Evolutionary conservation across 2,113 vertebrate species (phyloP), one percentile per base, ranked within the genome.

Genomic region (Mus spicilegus): DNA sequence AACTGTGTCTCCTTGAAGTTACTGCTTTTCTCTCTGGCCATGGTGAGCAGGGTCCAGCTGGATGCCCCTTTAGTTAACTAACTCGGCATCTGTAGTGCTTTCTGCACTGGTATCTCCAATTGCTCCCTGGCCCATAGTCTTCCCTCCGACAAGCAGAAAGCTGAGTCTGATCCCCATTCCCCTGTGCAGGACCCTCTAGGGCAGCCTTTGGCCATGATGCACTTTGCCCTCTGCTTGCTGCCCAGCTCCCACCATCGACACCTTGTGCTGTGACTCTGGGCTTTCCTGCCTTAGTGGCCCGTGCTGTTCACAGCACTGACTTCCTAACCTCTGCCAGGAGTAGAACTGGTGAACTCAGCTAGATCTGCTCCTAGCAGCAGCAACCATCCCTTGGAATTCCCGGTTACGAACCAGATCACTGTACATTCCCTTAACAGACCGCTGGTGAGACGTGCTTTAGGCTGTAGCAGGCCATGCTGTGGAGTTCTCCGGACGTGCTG

Each of bases 401-500:
- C 17, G 49, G 26, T 49, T 28, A 39, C 0, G 65, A 67, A 67
- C 85, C 20, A 36, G 46, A 51, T 51, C 85, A 51, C 63, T 87
- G 65, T 87, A 30, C 63, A 12, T 24, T 81, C 0, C 86, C 92
- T 69, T 87, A 63, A 51, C 69, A 80, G 69, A 61, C 3, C 30
- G 84, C 61, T 46, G 82, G 30, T 5, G 19, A 84, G 22, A 28
- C 81, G 0, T 0, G 56, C 1, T 19, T 33, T 33, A 80, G 49
- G 24, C 58, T 10, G 58, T 42, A 85, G 58, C 0, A 0, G 1
- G 0, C 36, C 36, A 0, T 11, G 75, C 17, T 70, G 13, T 26
- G 0, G 28, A 30, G 51, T 30, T 54, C 61, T 56, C 67, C 3
- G 56, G 17, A 0, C 26, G 0, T 1, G 1, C 11, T 6, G 76